Evolutionary conservation across 2,888 invertebrate species (phyloP), one percentile per base, ranked within the genome.

Genomic region (Sericinus montela): DNA sequence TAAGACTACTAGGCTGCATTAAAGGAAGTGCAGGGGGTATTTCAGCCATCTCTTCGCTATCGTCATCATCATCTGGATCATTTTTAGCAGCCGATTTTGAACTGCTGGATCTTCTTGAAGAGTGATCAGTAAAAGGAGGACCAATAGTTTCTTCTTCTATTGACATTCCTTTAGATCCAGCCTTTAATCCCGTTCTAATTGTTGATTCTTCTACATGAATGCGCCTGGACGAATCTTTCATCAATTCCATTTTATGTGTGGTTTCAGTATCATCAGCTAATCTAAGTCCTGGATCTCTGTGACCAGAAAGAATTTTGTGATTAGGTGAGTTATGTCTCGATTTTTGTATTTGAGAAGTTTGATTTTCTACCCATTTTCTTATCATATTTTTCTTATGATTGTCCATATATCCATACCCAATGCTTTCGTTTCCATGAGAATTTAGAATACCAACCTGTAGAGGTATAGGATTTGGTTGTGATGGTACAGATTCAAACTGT

Each of bases 381-480:
- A 97, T 97, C 97, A 97, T 97, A 62, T 94, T 94, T 76, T 96
- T 96, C 74, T 97, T 97, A 65, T 96, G 96, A 62, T 92, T 95
- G 67, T 97, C 97, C 97, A 97, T 97, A 66, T 95, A 97, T 0
- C 97, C 95, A 69, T 97, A 97, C 0, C 94, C 93, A 46, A 89
- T 63, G 38, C 80, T 87, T 60, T 91, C 90, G 56, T 77, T 86
- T 16, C 81, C 88, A 47, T 89, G 84, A 23, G 82, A 72, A 43
- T 81, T 77, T 42, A 90, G 75, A 13, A 88, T 62, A 40, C 87
- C 82, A 37, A 86, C 66, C 69, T 86, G 87, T 38, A 85, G 69
- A 32, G 83, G 80, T 42, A 81, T 51, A 38, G 74, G 62, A 60
- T 75, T 90, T 47, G 84, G 71, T 60, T 93, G 94, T 78, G 94